Percentiles rank a stretch among this genome's conserved stretches.
These are phyloP conservation scores for Tinea pellionella DNA, from an alignment of 2,888 invertebrate species.

Conservation along the genomic window DNA sequence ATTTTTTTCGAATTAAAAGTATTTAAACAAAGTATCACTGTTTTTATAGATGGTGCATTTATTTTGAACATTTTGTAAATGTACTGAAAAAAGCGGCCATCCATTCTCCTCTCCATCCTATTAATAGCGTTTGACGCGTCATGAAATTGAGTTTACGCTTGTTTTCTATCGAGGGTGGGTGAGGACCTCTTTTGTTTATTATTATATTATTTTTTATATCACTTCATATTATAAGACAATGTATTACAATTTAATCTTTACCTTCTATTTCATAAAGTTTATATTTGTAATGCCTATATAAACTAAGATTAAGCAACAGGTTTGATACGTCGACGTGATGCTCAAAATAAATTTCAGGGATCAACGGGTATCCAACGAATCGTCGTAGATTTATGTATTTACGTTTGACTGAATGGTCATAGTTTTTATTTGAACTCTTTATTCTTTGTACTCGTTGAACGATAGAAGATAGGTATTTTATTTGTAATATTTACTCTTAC, in stretches of 20 bases:
- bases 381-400: neutral
- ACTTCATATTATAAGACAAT: neutral
- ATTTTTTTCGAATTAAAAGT: too few species aligned
- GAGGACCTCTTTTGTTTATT: neutral
- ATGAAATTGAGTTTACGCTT: slow-evolving; percentile 33
- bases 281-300: neutral
- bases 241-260: neutral
- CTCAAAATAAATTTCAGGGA: neutral
- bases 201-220: neutral
- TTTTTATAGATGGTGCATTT: neutral
- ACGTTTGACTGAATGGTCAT: neutral
- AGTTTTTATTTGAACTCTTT: neutral
- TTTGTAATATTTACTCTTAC: too few species aligned
- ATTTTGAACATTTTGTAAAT: slow-evolving; percentile 1
- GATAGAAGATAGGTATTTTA: too few species aligned
- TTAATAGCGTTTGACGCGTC: slow-evolving; percentile 35
- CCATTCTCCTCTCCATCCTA: slow-evolving; percentile 3
- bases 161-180: neutral
- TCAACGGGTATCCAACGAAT: neutral
- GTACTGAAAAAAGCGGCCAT: neutral
- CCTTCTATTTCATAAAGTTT: neutral
- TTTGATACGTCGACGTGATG: neutral
- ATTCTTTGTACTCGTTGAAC: neutral
- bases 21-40: neutral
- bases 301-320: neutral